Conservation (phyloP, 2,888 invertebrate species). For the Eupithecia subfuscata region DNA sequence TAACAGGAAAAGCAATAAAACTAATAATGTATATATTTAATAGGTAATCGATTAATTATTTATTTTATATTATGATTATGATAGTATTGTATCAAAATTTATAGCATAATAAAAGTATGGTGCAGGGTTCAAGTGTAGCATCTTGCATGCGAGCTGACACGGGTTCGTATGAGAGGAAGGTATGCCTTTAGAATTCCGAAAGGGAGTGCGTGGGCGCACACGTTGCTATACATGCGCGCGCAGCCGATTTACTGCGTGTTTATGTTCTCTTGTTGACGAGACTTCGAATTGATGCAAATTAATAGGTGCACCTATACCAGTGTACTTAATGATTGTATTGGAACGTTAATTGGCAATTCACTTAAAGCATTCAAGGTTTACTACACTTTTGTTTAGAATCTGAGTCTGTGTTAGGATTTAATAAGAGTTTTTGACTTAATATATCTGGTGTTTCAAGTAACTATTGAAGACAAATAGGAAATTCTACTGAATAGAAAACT, state of each 20-base stretch:
- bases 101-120: conserved; percentile 42
- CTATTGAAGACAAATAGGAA: conserved; percentile 4
- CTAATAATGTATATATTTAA: conserved; percentile 36
- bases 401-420: neutral
- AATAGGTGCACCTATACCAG: conserved; percentile 9
- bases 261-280: conserved; percentile 30
- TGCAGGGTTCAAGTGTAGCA: conserved; percentile 39
- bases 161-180: conserved; percentile 30
- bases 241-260: conserved; percentile 34
- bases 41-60: conserved; percentile 42
- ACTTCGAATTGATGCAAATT: conserved; percentile 31
- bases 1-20: conserved; percentile 44
- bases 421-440: neutral
- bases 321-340: neutral
- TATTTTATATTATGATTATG: conserved; percentile 41
- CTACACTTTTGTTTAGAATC: neutral
- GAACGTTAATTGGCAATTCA: neutral
- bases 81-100: conserved; percentile 44
- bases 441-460: neutral
- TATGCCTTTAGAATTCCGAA: conserved; percentile 82
- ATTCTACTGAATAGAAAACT: conserved; percentile 15
- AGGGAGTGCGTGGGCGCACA: conserved; percentile 72
- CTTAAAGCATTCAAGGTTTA: neutral
- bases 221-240: conserved; percentile 52
- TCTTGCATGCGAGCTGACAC: conserved; percentile 36